These are phyloP conservation scores for Tachuris rubrigastra DNA, from an alignment of 2,113 vertebrate species.

Conservation along the genomic window DNA sequence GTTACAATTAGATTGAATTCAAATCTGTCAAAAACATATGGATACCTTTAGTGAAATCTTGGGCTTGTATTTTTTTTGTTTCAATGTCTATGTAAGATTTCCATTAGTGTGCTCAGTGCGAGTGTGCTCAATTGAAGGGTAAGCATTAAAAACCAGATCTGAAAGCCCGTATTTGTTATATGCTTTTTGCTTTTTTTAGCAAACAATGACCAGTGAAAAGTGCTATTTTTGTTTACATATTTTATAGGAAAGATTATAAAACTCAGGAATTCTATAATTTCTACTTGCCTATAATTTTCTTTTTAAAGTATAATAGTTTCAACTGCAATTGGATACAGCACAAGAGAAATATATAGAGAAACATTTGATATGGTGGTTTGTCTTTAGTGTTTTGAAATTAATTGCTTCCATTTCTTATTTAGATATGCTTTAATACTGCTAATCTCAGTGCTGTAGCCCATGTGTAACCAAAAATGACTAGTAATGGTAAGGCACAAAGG, in stretches of 20 bases:
- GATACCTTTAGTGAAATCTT: neutral
- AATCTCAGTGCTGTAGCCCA: neutral
- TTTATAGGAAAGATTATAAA: neutral
- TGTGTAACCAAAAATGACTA: neutral
- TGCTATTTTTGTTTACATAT: neutral
- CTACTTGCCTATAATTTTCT: neutral
- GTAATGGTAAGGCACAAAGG: neutral
- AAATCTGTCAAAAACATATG: neutral
- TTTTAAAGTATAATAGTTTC: neutral
- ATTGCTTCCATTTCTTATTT: neutral
- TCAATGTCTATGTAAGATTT: neutral
- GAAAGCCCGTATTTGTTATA: neutral
- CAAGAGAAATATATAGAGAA: neutral
- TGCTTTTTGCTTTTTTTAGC: neutral
- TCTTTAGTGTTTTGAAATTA: neutral
- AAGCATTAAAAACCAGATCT: neutral
- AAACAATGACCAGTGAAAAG: neutral
- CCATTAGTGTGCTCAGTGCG: neutral
- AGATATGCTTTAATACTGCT: neutral
- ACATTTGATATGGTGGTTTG: neutral
- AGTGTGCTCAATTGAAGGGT: neutral
- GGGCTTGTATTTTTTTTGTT: neutral
- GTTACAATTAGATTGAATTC: neutral
- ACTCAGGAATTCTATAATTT: neutral
- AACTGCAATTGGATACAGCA: neutral